These are phyloP conservation scores for Sarcoramphus papa DNA, from an alignment of 2,797 vertebrate genomes.

Conservation along the genomic window DNA sequence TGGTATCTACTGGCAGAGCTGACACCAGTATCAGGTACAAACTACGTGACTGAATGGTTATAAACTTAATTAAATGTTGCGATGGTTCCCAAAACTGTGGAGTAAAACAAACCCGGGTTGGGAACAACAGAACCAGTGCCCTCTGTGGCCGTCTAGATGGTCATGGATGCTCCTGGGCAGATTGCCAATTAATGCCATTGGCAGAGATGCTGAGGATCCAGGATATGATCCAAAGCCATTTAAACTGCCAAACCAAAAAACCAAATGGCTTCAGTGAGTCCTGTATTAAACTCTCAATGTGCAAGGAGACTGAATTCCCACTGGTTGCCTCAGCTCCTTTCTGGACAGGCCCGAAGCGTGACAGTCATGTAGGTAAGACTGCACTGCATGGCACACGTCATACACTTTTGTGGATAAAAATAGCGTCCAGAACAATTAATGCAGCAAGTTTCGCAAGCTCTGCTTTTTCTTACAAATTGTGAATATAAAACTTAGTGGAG, in stretches of 20 bases:
- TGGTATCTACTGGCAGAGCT: not conserved
- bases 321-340: not conserved
- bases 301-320: not conserved
- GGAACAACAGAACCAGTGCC: not conserved
- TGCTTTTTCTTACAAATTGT: not conserved
- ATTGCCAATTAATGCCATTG: too few species aligned
- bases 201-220: not conserved
- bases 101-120: not conserved
- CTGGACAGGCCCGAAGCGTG: not conserved
- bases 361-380: not conserved
- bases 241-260: not conserved
- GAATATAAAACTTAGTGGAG: not conserved
- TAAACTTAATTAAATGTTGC: not conserved
- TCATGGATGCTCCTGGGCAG: not conserved
- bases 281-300: not conserved
- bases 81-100: not conserved
- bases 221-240: not conserved
- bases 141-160: not conserved
- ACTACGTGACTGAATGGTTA: not conserved
- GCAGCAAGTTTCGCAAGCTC: not conserved
- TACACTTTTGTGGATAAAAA: not conserved
- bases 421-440: not conserved
- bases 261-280: not conserved
- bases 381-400: fast-evolving
- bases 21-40: not conserved